Base-by-base conservation (phyloP, 2,113 vertebrate genomes). In the Ovis aries region DNA sequence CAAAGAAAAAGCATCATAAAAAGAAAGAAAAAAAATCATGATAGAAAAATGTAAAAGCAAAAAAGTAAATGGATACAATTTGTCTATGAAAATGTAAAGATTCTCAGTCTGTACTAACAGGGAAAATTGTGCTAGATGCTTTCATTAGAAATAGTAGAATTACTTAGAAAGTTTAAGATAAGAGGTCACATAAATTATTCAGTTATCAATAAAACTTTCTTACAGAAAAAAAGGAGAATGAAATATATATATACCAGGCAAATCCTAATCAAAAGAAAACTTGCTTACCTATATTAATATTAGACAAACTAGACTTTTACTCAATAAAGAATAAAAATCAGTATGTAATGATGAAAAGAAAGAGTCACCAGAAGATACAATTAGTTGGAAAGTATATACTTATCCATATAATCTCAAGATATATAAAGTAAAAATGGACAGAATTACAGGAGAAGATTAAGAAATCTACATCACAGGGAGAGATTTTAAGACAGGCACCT, bases 121-220 rank as follows among this genome's bases (percentile, higher is more conserved):
- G 52, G 67, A 86, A 90, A 83, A 31, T n/a, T 27, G 71, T 77
- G 25, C 25, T 62, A 50, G 59, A 43, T 92, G 48, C 8, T 88
- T 83, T 97, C 92, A 77, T 50, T 77, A 86, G 82, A 96, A 90
- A 78, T 45, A 91, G 43, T 57, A 93, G 93, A 88, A 59, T 91
- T 3, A 88, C 15, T 57, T 82, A 50, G 48, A 77, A 90, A 83
- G 40, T 52, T 92, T 90, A 81, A 92, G 15, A 23, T n/a, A 50
- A 74, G 60, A 31, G 60, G 13, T 15, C 29, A 62, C 60, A 62
- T 31, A 62, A 31, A 62, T 31, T 62, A 62, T 62, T 62, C 60
- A 31, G 29, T 62, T 62, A 62, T 62, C 60, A 62, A 31, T 62
- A 31, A 31, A 7, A 62, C 6, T 31, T 15, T 62, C 59, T 62